Evolutionary conservation across 1,140 invertebrate species (phyloP), one percentile per base, ranked within the genome.

Genomic region (Lepidostoma basale): DNA sequence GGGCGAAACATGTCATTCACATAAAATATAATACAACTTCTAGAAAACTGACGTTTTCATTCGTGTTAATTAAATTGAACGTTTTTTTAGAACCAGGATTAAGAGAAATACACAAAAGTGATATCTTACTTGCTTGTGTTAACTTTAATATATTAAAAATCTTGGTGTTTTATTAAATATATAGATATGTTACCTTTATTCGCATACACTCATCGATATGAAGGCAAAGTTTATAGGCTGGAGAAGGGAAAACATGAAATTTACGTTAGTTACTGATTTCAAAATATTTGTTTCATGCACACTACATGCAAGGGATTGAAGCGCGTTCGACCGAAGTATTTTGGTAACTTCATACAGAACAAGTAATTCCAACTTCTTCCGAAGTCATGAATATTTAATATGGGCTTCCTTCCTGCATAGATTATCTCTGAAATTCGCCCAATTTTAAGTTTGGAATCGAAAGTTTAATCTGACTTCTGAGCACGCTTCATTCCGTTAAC

Each of bases 401-500:
- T 36, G n/a, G n/a, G n/a, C n/a, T 36, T 9, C 2, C 33, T 2
- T 36, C 5, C 2, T n/a, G 5, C 1, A 5, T 36, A 12, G 5
- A 12, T 36, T 36, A 2, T 1, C 14, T 3, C 5, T 12, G 10
- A 12, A 12, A 36, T 36, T 36, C 10, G 14, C n/a, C 18, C 39
- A 14, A 14, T 14, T 14, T 40, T 5, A 40, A 40, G 39, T 40
- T 40, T 18, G n/a, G n/a, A 40, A 40, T 5, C 18, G 18, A 40
- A 18, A 16, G 39, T 16, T 40, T 16, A 16, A 16, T 40, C 18
- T 40, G 39, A 40, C 39, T 16, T 40, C 4, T 40, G 22, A 49
- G 25, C 56, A 60, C 10, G 56, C 12, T 60, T 60, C 20, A 60
- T 60, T 40, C 14, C 10, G 25, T 40, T 47, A 42, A n/a, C 49